Evolutionary conservation across 2,888 invertebrate species (phyloP), one percentile per base, ranked within the genome.

Genomic region (Seira ritae): DNA sequence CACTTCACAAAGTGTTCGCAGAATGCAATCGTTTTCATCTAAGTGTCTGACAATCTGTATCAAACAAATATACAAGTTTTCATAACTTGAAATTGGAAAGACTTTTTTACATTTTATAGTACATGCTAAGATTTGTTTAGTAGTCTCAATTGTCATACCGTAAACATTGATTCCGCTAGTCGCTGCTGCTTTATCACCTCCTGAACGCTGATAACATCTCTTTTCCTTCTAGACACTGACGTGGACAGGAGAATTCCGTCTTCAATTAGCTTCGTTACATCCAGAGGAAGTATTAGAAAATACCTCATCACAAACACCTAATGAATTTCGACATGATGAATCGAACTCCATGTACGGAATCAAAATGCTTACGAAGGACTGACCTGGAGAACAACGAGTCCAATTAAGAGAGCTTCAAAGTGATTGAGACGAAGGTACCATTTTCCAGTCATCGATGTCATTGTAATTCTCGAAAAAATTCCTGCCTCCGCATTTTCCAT

Each of bases 361-460:
- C n/a, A 68, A 55, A 1, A 72, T 66, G 4, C 10, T 23, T 20
- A 23, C 24, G 1, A 22, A 8, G 8, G 12, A n/a, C 6, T 55
- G 31, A 77, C 85, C 76, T 84, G 70, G 37, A 85, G 42, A 0
- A 85, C 50, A 0, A 82, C 62, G 1, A 86, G 37, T 4, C 84
- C 81, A 15, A 86, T 31, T 1, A 86, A 60, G 6, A 86, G 68
- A 1, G 78, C 84, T 70, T 86, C 86, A 42, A 86, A 82, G n/a
- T 78, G 81, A 23, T 20, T 60, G 0, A 84, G 42, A 3, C 69
- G 70, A 15, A 68, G 72, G 60, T 86, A 84, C 86, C 86, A 86
- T 1, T 81, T 66, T 8, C 84, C 69, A 10, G 87, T 86, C 85
- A 87, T 85, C 20, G 84, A 84, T 12, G 87, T 87, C 87, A 87